Evolutionary conservation across 2,888 invertebrate species (phyloP).

Genomic region (Drosophila anceps): DNA sequence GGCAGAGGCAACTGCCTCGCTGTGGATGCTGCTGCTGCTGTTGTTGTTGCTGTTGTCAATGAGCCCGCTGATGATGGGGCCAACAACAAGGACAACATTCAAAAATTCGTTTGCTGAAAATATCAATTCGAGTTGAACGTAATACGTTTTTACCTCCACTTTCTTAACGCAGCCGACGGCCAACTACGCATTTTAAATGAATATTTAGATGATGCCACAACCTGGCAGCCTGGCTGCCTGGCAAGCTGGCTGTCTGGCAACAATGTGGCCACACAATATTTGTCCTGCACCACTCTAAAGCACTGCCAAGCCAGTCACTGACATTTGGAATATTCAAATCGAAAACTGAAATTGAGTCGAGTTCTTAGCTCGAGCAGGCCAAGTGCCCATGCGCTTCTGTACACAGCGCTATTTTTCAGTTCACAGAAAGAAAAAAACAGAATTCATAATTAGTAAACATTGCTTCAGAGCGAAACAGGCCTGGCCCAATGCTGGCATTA

Average conservation of each 20-base stretch:
- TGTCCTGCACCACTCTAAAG: neutral
- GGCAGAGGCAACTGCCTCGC: slow-evolving; percentile 25
- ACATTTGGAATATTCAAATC: slow-evolving; percentile 7
- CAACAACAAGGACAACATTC: slow-evolving; percentile 37
- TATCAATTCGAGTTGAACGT: slow-evolving; percentile 72
- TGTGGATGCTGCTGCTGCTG: neutral
- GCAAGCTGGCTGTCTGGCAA: slow-evolving; percentile 27
- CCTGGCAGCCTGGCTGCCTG: neutral
- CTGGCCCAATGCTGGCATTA: slow-evolving; percentile 3
- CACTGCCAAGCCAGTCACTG: neutral
- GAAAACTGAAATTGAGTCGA: slow-evolving; percentile 1
- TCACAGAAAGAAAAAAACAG: neutral
- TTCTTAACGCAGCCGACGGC: slow-evolving; percentile 29
- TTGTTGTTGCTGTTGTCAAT: slow-evolving; percentile 40
- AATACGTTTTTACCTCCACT: slow-evolving; percentile 59
- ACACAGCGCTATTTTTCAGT: no score
- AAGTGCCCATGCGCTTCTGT: no score
- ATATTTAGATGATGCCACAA: slow-evolving; percentile 41
- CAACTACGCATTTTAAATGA: slow-evolving; percentile 46
- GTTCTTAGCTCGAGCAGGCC: neutral
- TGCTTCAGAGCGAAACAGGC: neutral
- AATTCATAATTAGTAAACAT: neutral
- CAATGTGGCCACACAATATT: slow-evolving; percentile 26
- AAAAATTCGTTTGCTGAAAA: slow-evolving; percentile 65
- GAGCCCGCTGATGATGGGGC: slow-evolving; percentile 44